phyloP scores from a whole-genome alignment of 2,888 invertebrate genomes.

The Congeria kusceri region DNA sequence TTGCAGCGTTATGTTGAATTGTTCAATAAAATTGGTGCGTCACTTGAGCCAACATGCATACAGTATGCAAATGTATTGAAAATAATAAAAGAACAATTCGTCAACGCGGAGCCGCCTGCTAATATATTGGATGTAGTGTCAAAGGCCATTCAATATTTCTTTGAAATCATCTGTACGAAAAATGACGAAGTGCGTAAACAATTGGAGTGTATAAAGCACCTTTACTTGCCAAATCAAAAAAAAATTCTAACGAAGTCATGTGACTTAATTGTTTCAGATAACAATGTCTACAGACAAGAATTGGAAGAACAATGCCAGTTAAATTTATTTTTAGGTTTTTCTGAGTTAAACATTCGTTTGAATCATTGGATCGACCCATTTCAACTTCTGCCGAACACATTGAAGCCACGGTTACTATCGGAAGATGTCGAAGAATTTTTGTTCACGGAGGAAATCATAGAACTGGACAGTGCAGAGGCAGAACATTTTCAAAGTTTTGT shows the following conservation, averaged over 20 bases:
- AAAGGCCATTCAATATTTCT: background rate
- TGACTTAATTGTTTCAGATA: constrained; percentile 31
- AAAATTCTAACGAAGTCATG: background rate
- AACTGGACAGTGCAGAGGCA: constrained; percentile 12
- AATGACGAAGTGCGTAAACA: background rate
- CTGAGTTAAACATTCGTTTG: constrained; percentile 23
- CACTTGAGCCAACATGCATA: background rate
- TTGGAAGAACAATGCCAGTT: constrained; percentile 34
- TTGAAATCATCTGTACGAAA: too few relatives aligned
- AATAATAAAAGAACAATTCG: background rate
- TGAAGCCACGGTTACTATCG: constrained; percentile 33
- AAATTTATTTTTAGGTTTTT: constrained; percentile 41
- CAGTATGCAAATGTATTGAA: background rate
- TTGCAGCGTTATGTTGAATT: too few relatives aligned
- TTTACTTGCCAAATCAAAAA: constrained; percentile 22
- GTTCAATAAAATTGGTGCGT: too few relatives aligned
- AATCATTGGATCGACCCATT: constrained; percentile 9
- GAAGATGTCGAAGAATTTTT: constrained; percentile 18
- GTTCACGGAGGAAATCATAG: constrained; percentile 10
- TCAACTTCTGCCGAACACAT: constrained; percentile 9
- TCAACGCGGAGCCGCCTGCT: background rate
- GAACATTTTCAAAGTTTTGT: constrained; percentile 14
- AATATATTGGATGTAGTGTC: background rate
- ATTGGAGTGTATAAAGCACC: background rate
- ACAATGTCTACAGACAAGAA: constrained; percentile 15